Evolutionary conservation across 2,888 invertebrate species (phyloP).

Genomic region (Patella ulyssiponensis): DNA sequence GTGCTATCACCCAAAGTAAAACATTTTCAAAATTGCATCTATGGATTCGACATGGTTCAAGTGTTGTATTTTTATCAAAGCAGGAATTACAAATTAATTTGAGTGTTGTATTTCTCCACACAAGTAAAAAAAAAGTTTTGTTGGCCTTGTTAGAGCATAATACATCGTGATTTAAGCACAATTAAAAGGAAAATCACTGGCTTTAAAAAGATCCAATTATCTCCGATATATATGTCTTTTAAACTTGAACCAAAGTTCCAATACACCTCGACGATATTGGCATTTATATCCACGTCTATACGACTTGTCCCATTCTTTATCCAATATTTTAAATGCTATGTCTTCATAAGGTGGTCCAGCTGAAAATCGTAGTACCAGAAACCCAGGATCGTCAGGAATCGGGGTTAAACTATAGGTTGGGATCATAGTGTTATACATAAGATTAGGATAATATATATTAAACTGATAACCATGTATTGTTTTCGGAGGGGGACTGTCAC

Average conservation of each 20-base stretch:
- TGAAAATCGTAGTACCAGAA: conserved; percentile 16
- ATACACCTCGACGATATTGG: background rate
- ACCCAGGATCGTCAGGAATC: conserved; percentile 3
- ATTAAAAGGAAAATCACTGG: no score
- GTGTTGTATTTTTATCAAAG: no score
- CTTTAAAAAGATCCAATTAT: background rate
- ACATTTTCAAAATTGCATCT: no score
- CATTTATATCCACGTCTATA: conserved; percentile 17
- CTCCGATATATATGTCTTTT: conserved; percentile 13
- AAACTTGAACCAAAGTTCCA: conserved; percentile 20
- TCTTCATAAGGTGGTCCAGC: conserved; percentile 29
- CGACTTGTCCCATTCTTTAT: conserved; percentile 24
- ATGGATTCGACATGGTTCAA: no score
- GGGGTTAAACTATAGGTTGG: conserved; percentile 74
- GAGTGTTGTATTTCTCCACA: no score
- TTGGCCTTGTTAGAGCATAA: no score
- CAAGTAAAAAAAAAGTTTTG: no score
- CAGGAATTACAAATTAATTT: no score
- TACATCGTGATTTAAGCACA: no score
- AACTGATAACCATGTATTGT: conserved; percentile 99
- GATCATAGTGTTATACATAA: conserved; percentile 89
- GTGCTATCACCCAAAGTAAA: no score
- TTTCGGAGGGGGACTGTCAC: conserved; percentile 99
- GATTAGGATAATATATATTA: conserved; percentile 98
- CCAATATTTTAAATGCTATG: conserved; percentile 27